phyloP scores from a whole-genome alignment of 2,113 vertebrate genomes.

The Phrynosoma platyrhinos region DNA sequence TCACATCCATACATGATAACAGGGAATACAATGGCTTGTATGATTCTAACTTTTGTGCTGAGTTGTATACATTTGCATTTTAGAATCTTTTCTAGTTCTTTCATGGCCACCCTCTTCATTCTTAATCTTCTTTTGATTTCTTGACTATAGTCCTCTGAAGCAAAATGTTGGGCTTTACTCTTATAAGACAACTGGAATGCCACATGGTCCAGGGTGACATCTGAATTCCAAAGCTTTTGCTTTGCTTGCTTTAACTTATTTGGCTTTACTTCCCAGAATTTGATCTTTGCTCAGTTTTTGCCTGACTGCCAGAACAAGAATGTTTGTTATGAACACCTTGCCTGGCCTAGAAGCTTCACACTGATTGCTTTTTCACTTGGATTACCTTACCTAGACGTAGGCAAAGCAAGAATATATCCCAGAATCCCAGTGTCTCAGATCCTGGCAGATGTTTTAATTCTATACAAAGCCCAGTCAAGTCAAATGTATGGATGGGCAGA shows the following conservation, averaged over 20 bases:
- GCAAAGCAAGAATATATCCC: neutral
- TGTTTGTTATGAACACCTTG: neutral
- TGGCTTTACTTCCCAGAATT: neutral
- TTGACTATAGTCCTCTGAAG: neutral
- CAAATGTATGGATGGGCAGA: neutral
- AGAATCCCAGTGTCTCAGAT: neutral
- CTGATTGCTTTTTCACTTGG: too few species aligned
- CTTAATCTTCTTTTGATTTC: too few species aligned
- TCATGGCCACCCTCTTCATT: too few species aligned
- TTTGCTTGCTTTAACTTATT: too few species aligned
- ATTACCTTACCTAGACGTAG: too few species aligned
- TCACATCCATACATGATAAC: too few species aligned
- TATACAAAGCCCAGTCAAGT: neutral
- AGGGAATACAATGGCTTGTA: too few species aligned
- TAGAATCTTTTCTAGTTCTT: too few species aligned
- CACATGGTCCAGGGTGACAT: neutral
- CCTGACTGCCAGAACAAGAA: neutral
- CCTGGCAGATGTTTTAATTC: neutral
- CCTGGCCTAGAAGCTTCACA: neutral
- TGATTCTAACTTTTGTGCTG: too few species aligned
- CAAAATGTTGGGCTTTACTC: neutral
- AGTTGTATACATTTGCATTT: too few species aligned
- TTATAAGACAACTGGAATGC: neutral
- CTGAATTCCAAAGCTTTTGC: neutral
- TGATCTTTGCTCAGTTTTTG: neutral